phyloP scores from a whole-genome alignment of 37 sponge, comb jelly and placozoan species.

The Eunapius fragilis region DNA sequence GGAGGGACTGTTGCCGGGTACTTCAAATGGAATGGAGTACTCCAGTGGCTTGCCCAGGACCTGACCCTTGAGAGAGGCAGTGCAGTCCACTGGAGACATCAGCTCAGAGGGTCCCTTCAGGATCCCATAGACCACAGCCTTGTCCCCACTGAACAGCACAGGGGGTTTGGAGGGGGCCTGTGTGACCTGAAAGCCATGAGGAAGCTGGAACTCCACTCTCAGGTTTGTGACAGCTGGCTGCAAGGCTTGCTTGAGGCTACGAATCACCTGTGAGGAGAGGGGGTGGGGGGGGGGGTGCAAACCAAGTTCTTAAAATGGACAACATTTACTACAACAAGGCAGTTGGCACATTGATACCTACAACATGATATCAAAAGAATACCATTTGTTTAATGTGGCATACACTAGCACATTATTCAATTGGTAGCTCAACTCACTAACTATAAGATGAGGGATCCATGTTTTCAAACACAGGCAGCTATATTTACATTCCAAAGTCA shows the following conservation, averaged over 20 bases:
- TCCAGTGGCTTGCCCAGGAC: not conserved
- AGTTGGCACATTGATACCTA: not conserved
- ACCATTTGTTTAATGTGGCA: too few species aligned
- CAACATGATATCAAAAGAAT: too few species aligned
- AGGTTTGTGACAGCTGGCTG: constrained; percentile 47
- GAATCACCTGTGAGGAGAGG: constrained; percentile 46
- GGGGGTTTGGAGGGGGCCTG: constrained; percentile 41
- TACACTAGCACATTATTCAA: too few species aligned
- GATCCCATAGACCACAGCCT: constrained; percentile 46
- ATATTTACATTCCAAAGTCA: too few species aligned
- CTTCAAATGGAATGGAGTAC: not conserved
- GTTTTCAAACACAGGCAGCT: too few species aligned
- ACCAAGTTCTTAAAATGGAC: not conserved
- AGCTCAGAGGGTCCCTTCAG: constrained; percentile 11
- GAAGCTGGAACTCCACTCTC: constrained; percentile 4
- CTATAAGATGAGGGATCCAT: too few species aligned
- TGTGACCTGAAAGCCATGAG: not conserved
- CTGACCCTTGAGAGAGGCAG: constrained; percentile 8
- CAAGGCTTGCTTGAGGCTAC: constrained; percentile 51
- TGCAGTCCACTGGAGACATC: not conserved
- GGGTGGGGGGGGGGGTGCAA: not conserved
- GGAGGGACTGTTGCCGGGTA: not conserved
- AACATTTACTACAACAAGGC: too few species aligned
- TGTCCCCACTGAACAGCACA: constrained; percentile 52
- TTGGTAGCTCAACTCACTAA: too few species aligned